Base-by-base conservation (phyloP, 1,140 invertebrate species). In the Lasioglossum albipes region DNA sequence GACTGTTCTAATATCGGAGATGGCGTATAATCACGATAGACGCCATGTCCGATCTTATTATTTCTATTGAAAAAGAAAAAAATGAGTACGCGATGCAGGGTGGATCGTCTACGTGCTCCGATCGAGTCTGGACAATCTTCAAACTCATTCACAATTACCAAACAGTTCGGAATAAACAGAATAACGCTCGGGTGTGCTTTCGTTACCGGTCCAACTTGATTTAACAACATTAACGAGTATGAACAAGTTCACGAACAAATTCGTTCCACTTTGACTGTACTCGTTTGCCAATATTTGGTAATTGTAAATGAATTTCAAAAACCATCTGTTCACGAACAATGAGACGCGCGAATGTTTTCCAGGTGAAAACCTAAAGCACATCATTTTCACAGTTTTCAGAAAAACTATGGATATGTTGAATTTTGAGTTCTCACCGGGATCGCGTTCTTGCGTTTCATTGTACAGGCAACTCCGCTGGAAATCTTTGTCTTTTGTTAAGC, bases 401-500 rank as follows among this genome's bases (percentile, higher is more conserved):
- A 27, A 27, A 27, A 1, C 27, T 18, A 16, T 54, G 52, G 52
- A n/a, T 22, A n/a, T n/a, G 20, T 0, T 59, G 7, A n/a, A 59
- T 20, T n/a, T 59, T 2, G 7, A 7, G 57, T 59, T 59, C 9
- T n/a, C 7, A 59, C 20, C 61, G 4, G 27, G 31, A 20, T 18
- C 27, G 13, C 13, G 9, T 59, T 20, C 7, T 59, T n/a, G 2
- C 20, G n/a, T 9, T 59, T 20, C 20, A n/a, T 13, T 57, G 31
- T 52, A 57, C 7, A 4, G 18, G 5, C 13, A n/a, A 27, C 27
- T n/a, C 41, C 4, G 65, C 27, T 45, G 41, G 45, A 69, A 76
- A 76, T 69, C 41, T 69, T 69, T 76, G 52, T 59, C 36, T 68
- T 42, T 45, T 42, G 27, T 18, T 16, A n/a, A 65, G 27, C 18